Evolutionary conservation across 2,888 invertebrate species (phyloP).

Genomic region (Pristionchus japonicus): DNA sequence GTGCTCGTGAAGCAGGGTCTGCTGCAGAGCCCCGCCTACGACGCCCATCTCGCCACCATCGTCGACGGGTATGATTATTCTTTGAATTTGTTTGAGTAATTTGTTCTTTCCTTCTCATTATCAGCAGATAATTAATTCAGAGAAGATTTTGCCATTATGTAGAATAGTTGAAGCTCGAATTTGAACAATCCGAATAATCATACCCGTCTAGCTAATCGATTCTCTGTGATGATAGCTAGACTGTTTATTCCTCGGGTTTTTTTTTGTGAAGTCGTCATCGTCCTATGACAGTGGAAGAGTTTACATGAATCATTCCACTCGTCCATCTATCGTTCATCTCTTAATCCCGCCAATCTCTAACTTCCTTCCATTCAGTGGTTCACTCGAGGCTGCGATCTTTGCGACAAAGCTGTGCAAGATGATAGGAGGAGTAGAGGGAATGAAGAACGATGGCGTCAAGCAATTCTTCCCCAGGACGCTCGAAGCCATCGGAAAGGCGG

Average conservation of each 20-base stretch:
- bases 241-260: neutral
- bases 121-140: no score
- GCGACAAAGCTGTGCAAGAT: constrained; percentile 45
- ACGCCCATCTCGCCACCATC: constrained; percentile 42
- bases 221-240: no score
- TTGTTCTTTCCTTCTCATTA: no score
- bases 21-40: constrained; percentile 21
- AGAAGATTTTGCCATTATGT: no score
- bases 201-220: no score
- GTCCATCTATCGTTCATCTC: no score
- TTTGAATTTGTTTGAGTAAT: no score
- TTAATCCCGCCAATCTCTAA: no score
- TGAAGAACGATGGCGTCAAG: neutral
- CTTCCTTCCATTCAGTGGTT: neutral
- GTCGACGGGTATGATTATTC: constrained; percentile 35
- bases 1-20: constrained; percentile 75
- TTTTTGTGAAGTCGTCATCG: neutral
- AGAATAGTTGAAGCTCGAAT: no score
- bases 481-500: constrained; percentile 33
- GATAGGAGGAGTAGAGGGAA: constrained; percentile 44
- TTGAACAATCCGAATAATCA: no score
- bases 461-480: constrained; percentile 42
- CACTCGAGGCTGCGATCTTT: constrained; percentile 42
- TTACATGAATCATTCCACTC: neutral
- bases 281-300: neutral